Evolutionary conservation across 2,797 vertebrate species (phyloP).

Genomic region (Leptatherina wallacei): DNA sequence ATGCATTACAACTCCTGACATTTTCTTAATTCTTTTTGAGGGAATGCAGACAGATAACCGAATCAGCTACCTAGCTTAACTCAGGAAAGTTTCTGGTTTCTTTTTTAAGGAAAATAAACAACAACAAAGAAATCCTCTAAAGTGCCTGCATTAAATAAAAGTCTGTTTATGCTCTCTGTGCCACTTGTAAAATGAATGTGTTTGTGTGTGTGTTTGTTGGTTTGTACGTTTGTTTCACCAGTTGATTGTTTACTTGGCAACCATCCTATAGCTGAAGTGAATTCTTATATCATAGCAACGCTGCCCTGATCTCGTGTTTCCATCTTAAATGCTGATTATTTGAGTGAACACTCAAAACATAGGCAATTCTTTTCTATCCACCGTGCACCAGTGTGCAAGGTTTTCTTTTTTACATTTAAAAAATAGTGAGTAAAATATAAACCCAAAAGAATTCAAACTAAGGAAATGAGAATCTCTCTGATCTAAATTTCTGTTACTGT

Average conservation of each 20-base stretch:
- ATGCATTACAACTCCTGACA: too few species aligned
- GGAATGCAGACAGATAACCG: too few species aligned
- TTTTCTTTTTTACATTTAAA: conserved; percentile 1
- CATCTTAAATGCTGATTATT: not conserved
- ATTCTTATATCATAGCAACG: not conserved
- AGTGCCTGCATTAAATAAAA: too few species aligned
- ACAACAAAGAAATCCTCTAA: too few species aligned
- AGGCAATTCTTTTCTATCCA: not conserved
- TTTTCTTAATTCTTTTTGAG: too few species aligned
- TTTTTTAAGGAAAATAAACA: too few species aligned
- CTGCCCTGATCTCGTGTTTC: not conserved
- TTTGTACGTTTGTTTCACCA: not conserved
- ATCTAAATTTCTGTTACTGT: not conserved
- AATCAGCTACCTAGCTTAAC: too few species aligned
- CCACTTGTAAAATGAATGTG: not conserved
- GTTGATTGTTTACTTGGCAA: conserved; percentile 9
- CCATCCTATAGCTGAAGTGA: not conserved
- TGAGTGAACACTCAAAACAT: not conserved
- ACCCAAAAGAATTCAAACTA: not conserved
- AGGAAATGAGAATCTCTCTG: not conserved
- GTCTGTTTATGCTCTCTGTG: too few species aligned
- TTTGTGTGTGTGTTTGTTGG: not conserved
- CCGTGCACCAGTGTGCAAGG: not conserved
- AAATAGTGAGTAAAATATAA: not conserved
- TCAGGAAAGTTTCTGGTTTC: too few species aligned